A percentile compares a stretch with the other conserved stretches of the same genome.
Conservation (phyloP, 1,140 invertebrate genomes). For the Drosophila eugracilis region DNA sequence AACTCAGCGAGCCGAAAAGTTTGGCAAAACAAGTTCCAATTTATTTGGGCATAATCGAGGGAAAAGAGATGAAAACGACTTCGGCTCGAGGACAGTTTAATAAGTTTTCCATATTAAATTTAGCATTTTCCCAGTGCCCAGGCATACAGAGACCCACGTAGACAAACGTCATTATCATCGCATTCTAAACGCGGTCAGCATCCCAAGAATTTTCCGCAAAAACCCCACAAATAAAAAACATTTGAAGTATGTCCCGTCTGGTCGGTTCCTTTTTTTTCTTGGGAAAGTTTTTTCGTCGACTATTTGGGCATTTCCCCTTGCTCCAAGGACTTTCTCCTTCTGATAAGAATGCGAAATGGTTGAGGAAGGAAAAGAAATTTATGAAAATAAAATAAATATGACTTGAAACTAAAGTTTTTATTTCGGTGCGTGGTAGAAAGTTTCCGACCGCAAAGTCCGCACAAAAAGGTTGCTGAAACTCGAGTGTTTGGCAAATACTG, state of each 20-base stretch:
- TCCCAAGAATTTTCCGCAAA: constrained; percentile 38
- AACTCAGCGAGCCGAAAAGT: constrained; percentile 48
- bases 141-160: constrained; percentile 15
- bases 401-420: constrained; percentile 65
- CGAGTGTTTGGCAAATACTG: constrained; percentile 63
- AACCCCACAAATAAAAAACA: constrained; percentile 25
- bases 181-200: constrained; percentile 54
- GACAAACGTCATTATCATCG: constrained; percentile 41
- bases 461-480: constrained; percentile 49
- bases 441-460: constrained; percentile 26
- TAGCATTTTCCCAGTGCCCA: constrained; percentile 35
- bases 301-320: constrained; percentile 18
- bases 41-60: constrained; percentile 44
- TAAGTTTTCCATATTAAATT: constrained; percentile 74
- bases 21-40: constrained; percentile 54
- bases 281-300: constrained; percentile 49
- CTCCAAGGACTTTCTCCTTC: constrained; percentile 6
- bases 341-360: constrained; percentile 73
- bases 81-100: constrained; percentile 57
- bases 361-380: constrained; percentile 60
- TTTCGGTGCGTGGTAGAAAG: constrained; percentile 42
- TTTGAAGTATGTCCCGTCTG: constrained; percentile 60
- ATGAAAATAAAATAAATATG: constrained; percentile 69
- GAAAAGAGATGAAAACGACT: constrained; percentile 38
- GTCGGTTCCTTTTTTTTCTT: constrained; percentile 17